These are phyloP conservation scores for Terebella lapidaria DNA, from an alignment of 2,888 invertebrate genomes.

Conservation along the genomic window DNA sequence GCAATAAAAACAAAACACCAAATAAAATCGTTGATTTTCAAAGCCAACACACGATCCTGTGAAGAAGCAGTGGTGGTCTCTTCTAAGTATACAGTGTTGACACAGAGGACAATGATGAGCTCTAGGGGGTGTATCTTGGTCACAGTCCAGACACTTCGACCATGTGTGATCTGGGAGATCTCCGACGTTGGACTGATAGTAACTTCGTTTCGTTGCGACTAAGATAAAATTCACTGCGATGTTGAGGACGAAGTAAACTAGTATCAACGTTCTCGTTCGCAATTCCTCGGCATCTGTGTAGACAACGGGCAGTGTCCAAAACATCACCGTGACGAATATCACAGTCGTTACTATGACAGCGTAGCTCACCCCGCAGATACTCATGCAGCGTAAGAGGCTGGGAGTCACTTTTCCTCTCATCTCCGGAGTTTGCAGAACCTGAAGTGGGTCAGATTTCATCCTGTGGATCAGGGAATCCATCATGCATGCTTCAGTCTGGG, in stretches of 20 bases:
- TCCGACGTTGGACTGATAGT: neutral
- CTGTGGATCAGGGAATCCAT: neutral
- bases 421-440: neutral
- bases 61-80: slow-evolving; percentile 47
- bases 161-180: neutral
- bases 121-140: slow-evolving; percentile 18
- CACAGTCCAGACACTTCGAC: slow-evolving; percentile 19
- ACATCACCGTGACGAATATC: neutral
- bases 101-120: slow-evolving; percentile 30
- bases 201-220: neutral
- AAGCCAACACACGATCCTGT: slow-evolving; percentile 40
- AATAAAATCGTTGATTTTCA: slow-evolving; percentile 37
- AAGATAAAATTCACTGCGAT: neutral
- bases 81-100: slow-evolving; percentile 30
- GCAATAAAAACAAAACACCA: slow-evolving; percentile 36
- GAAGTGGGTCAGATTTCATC: neutral
- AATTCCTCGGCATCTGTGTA: neutral
- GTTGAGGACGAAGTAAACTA: neutral
- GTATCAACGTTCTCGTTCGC: neutral
- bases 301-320: neutral
- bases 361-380: neutral
- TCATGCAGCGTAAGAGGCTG: neutral
- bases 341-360: neutral
- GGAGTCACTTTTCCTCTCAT: neutral
- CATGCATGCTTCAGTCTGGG: neutral